Evolutionary conservation across 1,140 invertebrate genomes (phyloP), one percentile per base, ranked within the genome.

Genomic region (Drosophila mojavensis): DNA sequence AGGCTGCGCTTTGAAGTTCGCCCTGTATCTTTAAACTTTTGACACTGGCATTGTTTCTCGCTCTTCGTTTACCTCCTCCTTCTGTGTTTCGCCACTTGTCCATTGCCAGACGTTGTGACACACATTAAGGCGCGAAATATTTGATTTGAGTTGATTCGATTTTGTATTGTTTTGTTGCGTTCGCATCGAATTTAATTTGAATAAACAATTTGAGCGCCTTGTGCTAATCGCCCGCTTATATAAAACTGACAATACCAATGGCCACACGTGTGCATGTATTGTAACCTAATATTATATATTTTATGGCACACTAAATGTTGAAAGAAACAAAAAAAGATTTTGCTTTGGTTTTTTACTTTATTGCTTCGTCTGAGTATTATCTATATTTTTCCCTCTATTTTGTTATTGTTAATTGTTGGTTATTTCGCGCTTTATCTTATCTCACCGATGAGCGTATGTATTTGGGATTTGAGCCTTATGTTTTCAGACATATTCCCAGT

Each of bases 131-230:
- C 36, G 62, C 75, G 48, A 88, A 88, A 54, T 67, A 78, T 74
- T 86, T 78, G 78, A 85, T 65, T 61, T 70, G 55, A 70, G 55
- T 71, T 24, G 9, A 30, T 30, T 30, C 5, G 28, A 30, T 30
- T 30, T 30, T 30, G 28, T 30, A 5, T 30, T 5, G 48, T 50
- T 39, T 39, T 4, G 75, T 10, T 69, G 47, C 74, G 61, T 59
- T 68, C 55, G 53, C 61, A 61, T 7, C 45, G 59, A 67, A 62
- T 79, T 82, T 65, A 63, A 88, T 86, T 88, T 88, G 84, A 88
- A 86, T 86, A 88, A 86, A 88, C 79, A 83, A 79, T 86, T 86
- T 83, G 65, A 58, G 60, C 65, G 79, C 48, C 59, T 78, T 64
- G 70, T 75, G 56, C 75, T 75, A 86, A 64, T 54, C 66, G 82